phyloP scores from a whole-genome alignment of 2,797 vertebrate genomes.

The Epinephelus malabaricus region DNA sequence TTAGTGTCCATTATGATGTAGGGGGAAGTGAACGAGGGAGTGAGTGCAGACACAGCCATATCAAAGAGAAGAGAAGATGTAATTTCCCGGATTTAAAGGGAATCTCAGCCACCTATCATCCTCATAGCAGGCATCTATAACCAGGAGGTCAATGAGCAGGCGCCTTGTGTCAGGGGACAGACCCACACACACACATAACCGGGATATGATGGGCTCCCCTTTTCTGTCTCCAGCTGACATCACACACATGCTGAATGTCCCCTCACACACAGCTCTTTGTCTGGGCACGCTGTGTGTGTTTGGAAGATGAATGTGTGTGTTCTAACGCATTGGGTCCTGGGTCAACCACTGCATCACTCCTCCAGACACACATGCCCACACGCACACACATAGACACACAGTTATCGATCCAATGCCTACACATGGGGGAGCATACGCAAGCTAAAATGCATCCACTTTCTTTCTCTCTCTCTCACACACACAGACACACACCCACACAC shows the following conservation, averaged over 20 bases:
- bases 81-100: slow-evolving; percentile 27
- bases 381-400: slow-evolving; percentile 23
- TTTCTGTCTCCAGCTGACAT: slow-evolving; percentile 83
- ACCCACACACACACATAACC: slow-evolving; percentile 70
- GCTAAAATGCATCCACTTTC: slow-evolving; percentile 53
- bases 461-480: slow-evolving; percentile 24
- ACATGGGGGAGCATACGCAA: slow-evolving; percentile 46
- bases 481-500: slow-evolving; percentile 44
- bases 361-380: slow-evolving; percentile 66
- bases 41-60: background rate
- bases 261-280: slow-evolving; percentile 79
- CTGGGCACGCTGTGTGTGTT: slow-evolving; percentile 74
- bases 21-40: background rate
- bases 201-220: slow-evolving; percentile 81
- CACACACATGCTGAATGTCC: slow-evolving; percentile 83
- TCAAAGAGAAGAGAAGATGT: slow-evolving; percentile 17
- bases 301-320: slow-evolving; percentile 82
- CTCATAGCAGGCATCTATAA: slow-evolving; percentile 66
- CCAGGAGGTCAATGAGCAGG: slow-evolving; percentile 65
- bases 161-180: slow-evolving; percentile 75
- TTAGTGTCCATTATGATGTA: slow-evolving; percentile 14
- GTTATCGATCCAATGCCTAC: slow-evolving; percentile 66
- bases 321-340: slow-evolving; percentile 77
- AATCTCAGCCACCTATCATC: slow-evolving; percentile 56
- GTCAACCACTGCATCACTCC: slow-evolving; percentile 82